These are phyloP conservation scores for Pseudopipra pipra DNA, from an alignment of 2,113 vertebrate genomes.

Conservation along the genomic window DNA sequence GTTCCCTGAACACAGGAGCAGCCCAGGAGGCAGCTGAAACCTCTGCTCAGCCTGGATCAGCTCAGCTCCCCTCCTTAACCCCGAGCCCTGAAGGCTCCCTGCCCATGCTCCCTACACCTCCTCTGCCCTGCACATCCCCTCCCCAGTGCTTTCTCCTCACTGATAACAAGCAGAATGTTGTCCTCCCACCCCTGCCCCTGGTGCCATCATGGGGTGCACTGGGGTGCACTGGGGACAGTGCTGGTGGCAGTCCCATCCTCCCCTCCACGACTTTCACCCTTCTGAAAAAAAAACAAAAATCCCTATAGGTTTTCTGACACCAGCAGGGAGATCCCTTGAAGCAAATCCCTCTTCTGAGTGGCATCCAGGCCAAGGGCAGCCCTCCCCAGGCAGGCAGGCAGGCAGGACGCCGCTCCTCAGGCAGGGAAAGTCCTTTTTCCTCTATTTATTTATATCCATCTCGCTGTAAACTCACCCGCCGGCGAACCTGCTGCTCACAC, in stretches of 20 bases:
- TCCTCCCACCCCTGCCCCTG: fast-evolving
- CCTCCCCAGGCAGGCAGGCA: fast-evolving
- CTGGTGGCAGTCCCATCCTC: neutral
- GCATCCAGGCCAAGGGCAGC: neutral
- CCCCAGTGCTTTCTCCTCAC: neutral
- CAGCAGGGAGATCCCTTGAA: neutral
- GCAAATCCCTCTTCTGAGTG: fast-evolving
- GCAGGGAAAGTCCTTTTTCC: constrained; percentile 19
- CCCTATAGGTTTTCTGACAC: neutral
- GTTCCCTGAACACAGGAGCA: neutral
- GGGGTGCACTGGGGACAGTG: neutral
- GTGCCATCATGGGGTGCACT: neutral
- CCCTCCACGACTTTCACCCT: neutral
- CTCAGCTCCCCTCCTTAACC: neutral
- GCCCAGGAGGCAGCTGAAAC: neutral
- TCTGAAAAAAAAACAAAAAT: neutral
- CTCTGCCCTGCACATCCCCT: neutral
- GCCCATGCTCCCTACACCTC: fast-evolving
- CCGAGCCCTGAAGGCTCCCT: fast-evolving
- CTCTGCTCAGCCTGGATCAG: neutral
- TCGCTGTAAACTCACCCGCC: neutral
- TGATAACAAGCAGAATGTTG: neutral
- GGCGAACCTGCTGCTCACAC: neutral
- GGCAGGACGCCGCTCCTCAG: neutral
- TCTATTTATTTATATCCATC: constrained; percentile 30